Evolutionary conservation across 2,797 vertebrate genomes (phyloP), one percentile per base, ranked within the genome.

Genomic region (Epinephelus malabaricus): DNA sequence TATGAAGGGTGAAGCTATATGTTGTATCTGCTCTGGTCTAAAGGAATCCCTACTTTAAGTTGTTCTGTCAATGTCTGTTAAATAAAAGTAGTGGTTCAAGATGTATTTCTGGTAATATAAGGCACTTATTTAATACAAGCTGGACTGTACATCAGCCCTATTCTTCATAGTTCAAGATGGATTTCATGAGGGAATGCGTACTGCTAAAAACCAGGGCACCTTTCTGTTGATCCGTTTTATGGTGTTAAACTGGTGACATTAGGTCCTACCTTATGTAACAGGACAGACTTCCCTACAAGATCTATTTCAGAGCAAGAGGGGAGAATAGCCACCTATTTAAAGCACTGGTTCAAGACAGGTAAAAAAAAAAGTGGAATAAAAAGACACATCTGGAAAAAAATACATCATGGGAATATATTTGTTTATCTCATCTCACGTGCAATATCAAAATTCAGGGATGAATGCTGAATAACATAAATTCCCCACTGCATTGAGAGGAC

Each of bases 171-270:
- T 30, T 43, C n/a, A 73, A 56, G 21, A 34, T 68, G n/a, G 55
- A 38, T 77, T 72, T 65, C 72, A 79, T 21, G 15, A 49, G 61
- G 65, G 53, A 74, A 60, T 67, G 64, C 14, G n/a, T 19, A 21
- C 62, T 53, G 49, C 40, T 68, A 15, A 47, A 40, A 80, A 75
- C 66, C 50, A 51, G 34, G 38, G n/a, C 54, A 73, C 3, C n/a
- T 47, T 40, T 49, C 38, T 63, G 40, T 63, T 73, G 46, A 73
- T 53, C 46, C 14, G 3, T 60, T 76, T 70, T 45, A 54, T 55
- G 1, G 43, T 46, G 60, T 45, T 76, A 63, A 79, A 79, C 61
- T 66, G 63, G 27, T 58, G 68, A 78, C 54, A 65, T 73, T 58
- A 64, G 76, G 47, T 56, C 60, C 47, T 73, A 49, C 2, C 25